Conservation (phyloP, 2,888 invertebrate species). For the Trissolcus japonicus region DNA sequence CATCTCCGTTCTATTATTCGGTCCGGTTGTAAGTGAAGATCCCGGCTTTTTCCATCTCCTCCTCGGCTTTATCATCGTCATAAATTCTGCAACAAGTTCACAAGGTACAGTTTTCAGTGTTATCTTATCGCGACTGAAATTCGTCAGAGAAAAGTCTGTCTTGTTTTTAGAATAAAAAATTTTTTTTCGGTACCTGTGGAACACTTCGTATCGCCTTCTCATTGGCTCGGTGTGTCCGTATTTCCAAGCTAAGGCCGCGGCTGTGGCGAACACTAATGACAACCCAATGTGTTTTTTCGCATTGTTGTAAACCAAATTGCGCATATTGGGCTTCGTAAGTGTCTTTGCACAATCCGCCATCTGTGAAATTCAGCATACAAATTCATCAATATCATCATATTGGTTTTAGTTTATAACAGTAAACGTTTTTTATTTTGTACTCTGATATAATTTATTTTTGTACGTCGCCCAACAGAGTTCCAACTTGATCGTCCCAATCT, state of each 20-base stretch:
- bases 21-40: conserved; percentile 1
- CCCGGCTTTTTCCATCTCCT: conserved; percentile 23
- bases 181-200: conserved; percentile 5
- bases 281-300: conserved; percentile 11
- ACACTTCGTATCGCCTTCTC: conserved; percentile 30
- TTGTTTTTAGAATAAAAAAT: background rate
- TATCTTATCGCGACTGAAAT: background rate
- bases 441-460: too few species aligned
- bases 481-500: too few species aligned
- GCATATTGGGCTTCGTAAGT: conserved; percentile 22
- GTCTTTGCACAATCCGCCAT: background rate
- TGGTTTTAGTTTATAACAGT: background rate
- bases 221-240: conserved; percentile 34
- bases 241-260: conserved; percentile 9
- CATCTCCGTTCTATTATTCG: too few species aligned
- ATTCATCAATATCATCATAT: background rate
- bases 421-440: background rate
- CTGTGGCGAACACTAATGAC: background rate
- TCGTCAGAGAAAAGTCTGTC: too few species aligned
- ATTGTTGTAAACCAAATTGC: conserved; percentile 12
- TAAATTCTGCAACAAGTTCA: conserved; percentile 11
- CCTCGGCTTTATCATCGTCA: conserved; percentile 14
- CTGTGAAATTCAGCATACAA: background rate
- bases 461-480: too few species aligned
- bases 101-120: background rate